Evolutionary conservation across 1,140 invertebrate genomes (phyloP), one percentile per base, ranked within the genome.

Genomic region (Diploscapter pachys): DNA sequence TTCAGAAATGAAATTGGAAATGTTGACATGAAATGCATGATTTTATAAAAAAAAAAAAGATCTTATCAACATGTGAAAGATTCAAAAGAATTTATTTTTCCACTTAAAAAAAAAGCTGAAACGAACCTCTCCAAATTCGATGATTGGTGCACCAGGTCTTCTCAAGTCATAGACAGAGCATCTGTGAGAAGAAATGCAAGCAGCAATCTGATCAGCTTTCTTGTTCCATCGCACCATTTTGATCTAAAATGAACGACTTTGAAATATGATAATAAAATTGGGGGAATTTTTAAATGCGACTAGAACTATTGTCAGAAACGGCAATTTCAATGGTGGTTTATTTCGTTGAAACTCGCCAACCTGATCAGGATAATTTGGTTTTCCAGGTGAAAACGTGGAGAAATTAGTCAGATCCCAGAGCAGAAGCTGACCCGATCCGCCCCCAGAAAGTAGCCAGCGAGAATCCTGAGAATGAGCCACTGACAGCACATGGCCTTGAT

Each of bases 401-500:
- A 70, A 6, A 31, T 70, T 70, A 13, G 68, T 59, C 4, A 56
- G 63, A 70, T 70, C 68, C 68, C 68, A 70, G 8, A 70, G 68
- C 50, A 70, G 53, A 61, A 70, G 59, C 31, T 70, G 68, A 13
- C 68, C 68, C 4, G 68, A 70, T 8, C 68, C 68, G 5, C 68
- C 68, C 6, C 68, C 68, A 59, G 68, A 70, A 59, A 59, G 56
- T 59, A 70, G 59, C 68, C 68, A 70, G 11, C 68, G 11, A 51
- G 50, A 56, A 13, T 70, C 68, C 53, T 51, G 51, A 2, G 68
- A 70, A 61, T 61, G 56, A 70, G 59, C 68, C 52, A 70, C 62
- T 49, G 68, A 61, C 2, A 70, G 48, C 5, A 70, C 68, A 50
- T 70, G 68, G 3, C 68, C 68, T 11, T 70, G 68, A 61, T 70